Base-by-base conservation (phyloP, 1,140 invertebrate species). In the Caerostris extrusa region DNA sequence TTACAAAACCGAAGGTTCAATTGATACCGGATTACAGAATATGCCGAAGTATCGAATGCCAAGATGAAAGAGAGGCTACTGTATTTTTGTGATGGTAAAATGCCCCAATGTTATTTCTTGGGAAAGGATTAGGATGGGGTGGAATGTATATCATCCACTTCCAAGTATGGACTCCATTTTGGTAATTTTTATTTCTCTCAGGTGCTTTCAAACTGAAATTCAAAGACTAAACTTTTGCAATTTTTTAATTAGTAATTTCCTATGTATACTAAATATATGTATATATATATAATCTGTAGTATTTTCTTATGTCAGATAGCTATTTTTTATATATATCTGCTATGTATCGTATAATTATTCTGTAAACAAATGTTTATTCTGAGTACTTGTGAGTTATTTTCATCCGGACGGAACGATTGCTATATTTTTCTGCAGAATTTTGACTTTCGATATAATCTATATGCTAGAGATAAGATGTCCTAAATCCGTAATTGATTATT, bases 371-470 rank as follows among this genome's bases (percentile, higher is more conserved):
- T 50, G 34, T 34, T 64, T 34, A 34, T 77, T 77, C 71, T 77
- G 55, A 83, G 57, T 83, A 56, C 19, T 83, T 58, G 34, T 19
- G 57, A 57, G 82, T 58, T 83, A 56, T 56, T 83, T 83, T 83
- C 34, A 83, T 83, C 82, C 82, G 82, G 82, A 83, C 82, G 82
- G 82, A 83, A 83, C 82, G 19, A 83, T 83, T 83, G 34, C 82
- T 83, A 83, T 34, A 34, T 57, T 55, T 83, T 58, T 83, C 55
- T 58, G 82, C 7, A 58, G 82, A 83, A 83, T 83, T 83, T 83
- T 56, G 82, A 83, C 8, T 57, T 83, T 83, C 56, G 17, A 57
- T 83, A 83, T 34, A 58, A 57, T 19, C 82, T 83, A 83, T 83
- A 83, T 17, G 7, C 53, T 57, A 83, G 82, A 17, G 56, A 83